Conservation (phyloP, 2,113 vertebrate genomes). For the Chaetops frenatus region DNA sequence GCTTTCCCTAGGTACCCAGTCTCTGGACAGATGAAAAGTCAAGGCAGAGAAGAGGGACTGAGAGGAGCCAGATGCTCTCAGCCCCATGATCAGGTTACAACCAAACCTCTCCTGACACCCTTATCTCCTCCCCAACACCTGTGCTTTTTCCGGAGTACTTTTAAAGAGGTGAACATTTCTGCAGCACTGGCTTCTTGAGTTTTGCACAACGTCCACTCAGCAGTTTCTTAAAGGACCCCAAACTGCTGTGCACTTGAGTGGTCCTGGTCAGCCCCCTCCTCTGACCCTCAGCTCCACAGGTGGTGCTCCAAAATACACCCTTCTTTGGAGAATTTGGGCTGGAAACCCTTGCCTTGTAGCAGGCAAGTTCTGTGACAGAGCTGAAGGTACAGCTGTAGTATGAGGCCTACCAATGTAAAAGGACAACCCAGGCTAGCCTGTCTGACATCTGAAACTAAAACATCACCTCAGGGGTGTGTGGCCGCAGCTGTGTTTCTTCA, state of each 20-base stretch:
- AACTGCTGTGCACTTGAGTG: fast-evolving
- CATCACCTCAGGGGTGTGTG: fast-evolving
- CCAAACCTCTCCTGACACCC: not conserved
- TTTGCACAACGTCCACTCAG: not conserved
- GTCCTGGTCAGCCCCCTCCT: not conserved
- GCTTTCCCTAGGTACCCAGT: not conserved
- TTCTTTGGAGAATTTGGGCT: not conserved
- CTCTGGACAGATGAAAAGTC: not conserved
- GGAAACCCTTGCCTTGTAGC: not conserved
- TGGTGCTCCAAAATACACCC: not conserved
- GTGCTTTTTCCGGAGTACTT: not conserved
- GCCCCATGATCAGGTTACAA: not conserved
- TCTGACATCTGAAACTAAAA: not conserved
- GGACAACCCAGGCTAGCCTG: not conserved
- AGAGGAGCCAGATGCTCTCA: not conserved
- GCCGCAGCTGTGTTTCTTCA: not conserved
- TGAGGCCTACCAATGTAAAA: not conserved
- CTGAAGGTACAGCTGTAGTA: not conserved
- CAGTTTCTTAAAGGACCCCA: not conserved
- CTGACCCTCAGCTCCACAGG: not conserved
- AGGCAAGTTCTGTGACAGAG: not conserved
- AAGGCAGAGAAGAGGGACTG: not conserved
- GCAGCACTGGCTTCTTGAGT: not conserved
- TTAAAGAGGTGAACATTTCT: not conserved
- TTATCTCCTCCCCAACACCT: not conserved